Evolutionary conservation across 2,888 invertebrate species (phyloP).

Genomic region (Bursaphelenchus okinawaensis): DNA sequence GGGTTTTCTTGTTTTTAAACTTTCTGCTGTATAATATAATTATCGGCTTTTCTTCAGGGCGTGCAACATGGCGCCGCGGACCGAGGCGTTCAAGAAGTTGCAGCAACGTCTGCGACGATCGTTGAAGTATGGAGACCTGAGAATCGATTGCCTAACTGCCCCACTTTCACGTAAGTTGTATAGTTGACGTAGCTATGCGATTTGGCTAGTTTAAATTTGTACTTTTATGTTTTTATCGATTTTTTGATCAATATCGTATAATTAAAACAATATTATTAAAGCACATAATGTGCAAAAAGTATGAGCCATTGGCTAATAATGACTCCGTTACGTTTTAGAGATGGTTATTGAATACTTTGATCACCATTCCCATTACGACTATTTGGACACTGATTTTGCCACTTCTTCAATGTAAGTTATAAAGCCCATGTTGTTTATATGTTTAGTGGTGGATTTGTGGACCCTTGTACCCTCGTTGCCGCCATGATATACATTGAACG

Average conservation of each 20-base stretch:
- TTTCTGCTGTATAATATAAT: neutral
- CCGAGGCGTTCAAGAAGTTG: slow-evolving; percentile 41
- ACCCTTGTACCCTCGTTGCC: slow-evolving; percentile 67
- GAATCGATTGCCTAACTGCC: slow-evolving; percentile 39
- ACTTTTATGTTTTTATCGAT: neutral
- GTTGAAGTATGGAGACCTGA: slow-evolving; percentile 71
- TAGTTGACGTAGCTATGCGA: too few relatives aligned
- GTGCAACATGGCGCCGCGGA: slow-evolving; percentile 44
- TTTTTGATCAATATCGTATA: too few relatives aligned
- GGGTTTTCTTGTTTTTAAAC: neutral
- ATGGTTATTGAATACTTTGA: slow-evolving; percentile 53
- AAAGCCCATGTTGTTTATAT: slow-evolving; percentile 68
- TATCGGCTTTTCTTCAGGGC: neutral
- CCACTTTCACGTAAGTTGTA: slow-evolving; percentile 44
- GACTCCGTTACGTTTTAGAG: slow-evolving; percentile 50
- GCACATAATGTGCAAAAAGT: too few relatives aligned
- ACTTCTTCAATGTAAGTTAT: slow-evolving; percentile 19
- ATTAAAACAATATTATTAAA: too few relatives aligned
- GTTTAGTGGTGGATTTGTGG: slow-evolving; percentile 68
- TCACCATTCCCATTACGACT: slow-evolving; percentile 45
- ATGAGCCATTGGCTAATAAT: too few relatives aligned
- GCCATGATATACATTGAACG: slow-evolving; percentile 88
- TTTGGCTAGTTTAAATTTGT: too few relatives aligned
- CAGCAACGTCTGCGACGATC: slow-evolving; percentile 73
- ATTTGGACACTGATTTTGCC: slow-evolving; percentile 49